Evolutionary conservation across 2,797 vertebrate genomes (phyloP), one percentile per base, ranked within the genome.

Genomic region (Melanotaenia pygmaea): DNA sequence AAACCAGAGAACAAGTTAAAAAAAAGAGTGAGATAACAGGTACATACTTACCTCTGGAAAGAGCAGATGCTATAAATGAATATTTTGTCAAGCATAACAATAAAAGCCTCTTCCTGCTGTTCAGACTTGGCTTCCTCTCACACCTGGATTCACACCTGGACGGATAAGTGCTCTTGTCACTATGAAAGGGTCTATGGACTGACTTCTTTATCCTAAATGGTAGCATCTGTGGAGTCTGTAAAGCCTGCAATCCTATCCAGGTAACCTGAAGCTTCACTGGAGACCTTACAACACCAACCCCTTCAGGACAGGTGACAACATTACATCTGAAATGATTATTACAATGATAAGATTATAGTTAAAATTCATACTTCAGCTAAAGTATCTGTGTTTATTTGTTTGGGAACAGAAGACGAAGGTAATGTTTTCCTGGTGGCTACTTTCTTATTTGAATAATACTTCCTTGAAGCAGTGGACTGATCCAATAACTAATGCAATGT

Each of bases 181-280:
- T 67, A 70, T 63, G 74, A 68, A 76, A 85, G 70, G 38, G 14
- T 58, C 60, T 35, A 69, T 59, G 26, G 59, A 50, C 56, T 59
- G 70, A 6, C 62, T 72, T 77, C 66, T 76, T 65, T 75, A 59
- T 13, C 61, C 68, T 76, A 40, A 77, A 58, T 53, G 45, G 53
- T 22, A 51, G 59, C 43, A 24, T 28, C 54, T 85, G 62, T 76
- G 70, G 22, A 47, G 71, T 80, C 72, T 79, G 64, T 67, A 65
- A 64, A 64, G 12, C 64, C 72, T 79, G 87, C 54, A 90, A 90
- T 85, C 57, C 66, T 62, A 89, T 89, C 86, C 76, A 79, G 84
- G 76, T 87, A 92, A 94, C 83, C 67, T 59, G 71, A 92, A 57
- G 64, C 73, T 57, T 59, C 43, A 61, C 9, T 63, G 68, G 75